phyloP scores from a whole-genome alignment of 2,888 invertebrate genomes.

The Acanthacorydalis orientalis region DNA sequence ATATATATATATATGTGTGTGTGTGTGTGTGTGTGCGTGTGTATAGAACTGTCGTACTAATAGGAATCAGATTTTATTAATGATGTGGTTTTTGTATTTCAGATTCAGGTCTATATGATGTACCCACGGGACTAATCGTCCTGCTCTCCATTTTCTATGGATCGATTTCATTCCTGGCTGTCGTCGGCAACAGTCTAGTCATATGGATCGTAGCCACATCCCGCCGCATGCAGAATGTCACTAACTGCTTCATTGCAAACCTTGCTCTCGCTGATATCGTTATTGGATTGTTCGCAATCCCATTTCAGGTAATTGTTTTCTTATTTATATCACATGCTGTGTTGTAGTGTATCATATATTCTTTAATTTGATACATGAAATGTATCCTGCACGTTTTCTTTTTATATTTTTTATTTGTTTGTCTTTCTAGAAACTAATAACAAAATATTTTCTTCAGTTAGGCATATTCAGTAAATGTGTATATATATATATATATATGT shows the following conservation, averaged over 20 bases:
- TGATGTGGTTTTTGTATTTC: not conserved
- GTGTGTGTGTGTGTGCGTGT: too few relatives aligned
- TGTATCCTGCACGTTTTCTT: too few relatives aligned
- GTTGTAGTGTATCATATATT: not conserved
- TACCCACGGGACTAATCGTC: conserved; percentile 55
- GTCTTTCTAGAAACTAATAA: too few relatives aligned
- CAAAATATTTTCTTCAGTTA: too few relatives aligned
- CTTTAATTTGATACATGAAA: not conserved
- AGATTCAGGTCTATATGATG: conserved; percentile 38
- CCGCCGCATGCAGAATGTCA: conserved; percentile 63
- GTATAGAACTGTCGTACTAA: too few relatives aligned
- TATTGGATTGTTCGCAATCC: conserved; percentile 71
- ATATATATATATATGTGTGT: too few relatives aligned
- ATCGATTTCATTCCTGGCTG: conserved; percentile 61
- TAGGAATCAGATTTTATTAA: too few relatives aligned
- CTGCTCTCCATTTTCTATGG: conserved; percentile 66
- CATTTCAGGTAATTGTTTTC: conserved; percentile 43
- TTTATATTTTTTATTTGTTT: too few relatives aligned
- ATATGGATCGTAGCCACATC: conserved; percentile 71
- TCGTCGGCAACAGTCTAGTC: conserved; percentile 70
- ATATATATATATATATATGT: too few relatives aligned
- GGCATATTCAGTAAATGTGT: too few relatives aligned
- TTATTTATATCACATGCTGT: not conserved
- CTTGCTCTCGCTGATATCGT: conserved; percentile 73
- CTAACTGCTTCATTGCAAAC: conserved; percentile 75